Percentiles rank a stretch among this genome's conserved stretches.
phyloP scores from a whole-genome alignment of 2,113 vertebrate species.

The Corythoichthys intestinalis region DNA sequence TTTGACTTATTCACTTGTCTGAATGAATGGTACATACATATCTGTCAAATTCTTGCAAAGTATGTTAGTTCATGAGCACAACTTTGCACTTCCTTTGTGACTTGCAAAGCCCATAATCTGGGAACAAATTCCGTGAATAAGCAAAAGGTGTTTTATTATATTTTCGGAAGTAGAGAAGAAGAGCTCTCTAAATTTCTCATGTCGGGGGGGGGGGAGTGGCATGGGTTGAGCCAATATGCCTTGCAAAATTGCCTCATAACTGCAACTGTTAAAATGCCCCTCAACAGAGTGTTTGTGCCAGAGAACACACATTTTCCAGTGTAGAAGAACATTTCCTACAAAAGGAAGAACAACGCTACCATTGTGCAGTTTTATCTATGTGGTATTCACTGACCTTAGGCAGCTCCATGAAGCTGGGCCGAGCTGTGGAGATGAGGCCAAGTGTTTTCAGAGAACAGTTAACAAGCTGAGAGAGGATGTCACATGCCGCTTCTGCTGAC shows the following conservation, averaged over 20 bases:
- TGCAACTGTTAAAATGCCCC: background rate
- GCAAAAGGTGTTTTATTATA: no score
- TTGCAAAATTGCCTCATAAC: no score
- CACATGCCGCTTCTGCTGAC: slow-evolving; percentile 90
- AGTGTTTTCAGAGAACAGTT: slow-evolving; percentile 93
- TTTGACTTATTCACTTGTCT: background rate
- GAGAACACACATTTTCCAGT: background rate
- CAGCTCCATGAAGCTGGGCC: slow-evolving; percentile 96
- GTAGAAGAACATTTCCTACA: background rate
- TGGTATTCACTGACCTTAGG: slow-evolving; percentile 78
- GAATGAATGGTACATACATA: background rate
- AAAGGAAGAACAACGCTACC: background rate
- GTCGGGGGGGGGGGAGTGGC: no score
- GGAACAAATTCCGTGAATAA: no score
- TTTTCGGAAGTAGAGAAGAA: no score
- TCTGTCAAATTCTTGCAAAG: background rate
- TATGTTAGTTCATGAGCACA: background rate
- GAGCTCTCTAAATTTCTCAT: no score
- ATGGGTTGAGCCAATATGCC: no score
- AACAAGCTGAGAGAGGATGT: slow-evolving; percentile 92
- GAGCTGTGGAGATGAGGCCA: slow-evolving; percentile 92
- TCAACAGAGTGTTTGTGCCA: background rate
- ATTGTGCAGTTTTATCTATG: background rate
- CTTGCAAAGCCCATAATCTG: no score
- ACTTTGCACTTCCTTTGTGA: background rate